Conservation (phyloP, 2,888 invertebrate genomes). For the Argynnis bischoffii region DNA sequence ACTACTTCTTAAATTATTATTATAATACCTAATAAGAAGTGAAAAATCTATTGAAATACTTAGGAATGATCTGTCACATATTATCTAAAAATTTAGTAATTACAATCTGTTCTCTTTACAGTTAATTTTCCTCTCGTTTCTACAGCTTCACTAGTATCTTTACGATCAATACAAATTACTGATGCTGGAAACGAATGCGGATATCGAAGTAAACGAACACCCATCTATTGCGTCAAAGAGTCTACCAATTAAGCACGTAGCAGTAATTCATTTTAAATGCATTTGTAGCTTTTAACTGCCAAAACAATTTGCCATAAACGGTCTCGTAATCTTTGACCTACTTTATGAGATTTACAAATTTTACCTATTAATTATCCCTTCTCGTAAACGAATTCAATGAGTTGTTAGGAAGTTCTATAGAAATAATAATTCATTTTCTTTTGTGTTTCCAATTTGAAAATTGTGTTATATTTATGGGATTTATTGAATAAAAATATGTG, state of each 20-base stretch:
- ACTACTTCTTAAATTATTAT: too few species aligned
- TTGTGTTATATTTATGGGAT: constrained; percentile 10
- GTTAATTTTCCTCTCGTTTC: too few species aligned
- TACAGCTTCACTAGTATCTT: too few species aligned
- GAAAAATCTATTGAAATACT: too few species aligned
- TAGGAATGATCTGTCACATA: too few species aligned
- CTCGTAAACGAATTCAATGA: constrained; percentile 22
- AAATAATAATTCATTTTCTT: constrained; percentile 36
- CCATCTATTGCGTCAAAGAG: constrained; percentile 6
- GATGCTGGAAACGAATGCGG: too few species aligned
- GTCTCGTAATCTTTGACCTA: constrained; percentile 39
- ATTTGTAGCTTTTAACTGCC: constrained; percentile 38
- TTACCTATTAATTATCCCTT: constrained; percentile 37
- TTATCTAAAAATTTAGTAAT: too few species aligned
- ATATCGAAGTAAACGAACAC: constrained; percentile 6
- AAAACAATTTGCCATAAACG: constrained; percentile 42
- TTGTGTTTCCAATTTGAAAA: constrained; percentile 31
- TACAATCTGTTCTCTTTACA: too few species aligned
- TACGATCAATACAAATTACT: too few species aligned
- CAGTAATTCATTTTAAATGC: constrained; percentile 26
- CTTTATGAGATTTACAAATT: constrained; percentile 34
- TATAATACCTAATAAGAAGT: too few species aligned
- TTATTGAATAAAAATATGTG: neutral
- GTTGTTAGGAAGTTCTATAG: constrained; percentile 25
- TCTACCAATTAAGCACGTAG: constrained; percentile 11